phyloP scores from a whole-genome alignment of 2,797 vertebrate genomes.

The Capromys pilorides region DNA sequence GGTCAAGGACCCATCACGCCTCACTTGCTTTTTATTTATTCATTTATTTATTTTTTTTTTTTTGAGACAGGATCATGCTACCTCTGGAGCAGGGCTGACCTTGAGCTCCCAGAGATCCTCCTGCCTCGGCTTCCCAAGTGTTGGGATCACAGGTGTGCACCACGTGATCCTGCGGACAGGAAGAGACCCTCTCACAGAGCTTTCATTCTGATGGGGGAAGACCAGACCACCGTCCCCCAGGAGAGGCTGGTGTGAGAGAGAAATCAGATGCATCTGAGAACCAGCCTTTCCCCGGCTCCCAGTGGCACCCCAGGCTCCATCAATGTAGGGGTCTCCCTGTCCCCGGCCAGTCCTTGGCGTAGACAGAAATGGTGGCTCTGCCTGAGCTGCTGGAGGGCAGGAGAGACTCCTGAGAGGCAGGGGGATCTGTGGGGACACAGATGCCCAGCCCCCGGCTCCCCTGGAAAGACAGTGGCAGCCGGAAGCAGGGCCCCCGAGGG shows the following conservation, averaged over 20 bases:
- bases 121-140: not conserved
- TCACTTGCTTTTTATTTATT: not conserved
- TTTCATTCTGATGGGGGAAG: not conserved
- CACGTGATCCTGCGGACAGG: not conserved
- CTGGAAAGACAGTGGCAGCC: not conserved
- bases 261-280: not conserved
- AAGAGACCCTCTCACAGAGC: not conserved
- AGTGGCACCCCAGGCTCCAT: not conserved
- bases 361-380: not conserved
- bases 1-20: not conserved
- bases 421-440: not conserved
- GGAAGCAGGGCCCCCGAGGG: not conserved
- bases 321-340: not conserved
- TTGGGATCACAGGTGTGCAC: not conserved
- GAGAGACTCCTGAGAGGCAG: not conserved
- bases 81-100: not conserved
- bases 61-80: not conserved
- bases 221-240: not conserved
- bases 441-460: not conserved
- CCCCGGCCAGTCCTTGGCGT: not conserved
- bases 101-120: not conserved
- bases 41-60: not conserved
- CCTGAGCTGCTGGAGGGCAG: not conserved
- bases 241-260: not conserved
- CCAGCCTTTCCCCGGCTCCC: not conserved